A percentile compares a stretch with the other conserved stretches of the same genome.
phyloP scores from a whole-genome alignment of 2,888 invertebrate species.

The Drosophila helvetica region DNA sequence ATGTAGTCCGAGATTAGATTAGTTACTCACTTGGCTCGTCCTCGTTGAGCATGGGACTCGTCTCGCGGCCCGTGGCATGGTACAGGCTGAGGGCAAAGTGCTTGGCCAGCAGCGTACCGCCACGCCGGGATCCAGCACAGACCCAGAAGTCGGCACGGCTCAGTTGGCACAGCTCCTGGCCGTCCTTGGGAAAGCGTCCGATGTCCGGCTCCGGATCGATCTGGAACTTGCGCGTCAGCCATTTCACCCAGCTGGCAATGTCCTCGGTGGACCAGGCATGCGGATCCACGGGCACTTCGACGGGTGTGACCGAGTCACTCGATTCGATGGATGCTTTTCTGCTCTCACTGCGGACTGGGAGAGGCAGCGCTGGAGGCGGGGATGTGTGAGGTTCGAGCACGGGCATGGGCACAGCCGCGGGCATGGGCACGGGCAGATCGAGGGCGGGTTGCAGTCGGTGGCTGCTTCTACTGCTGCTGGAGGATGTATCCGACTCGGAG shows the following conservation, averaged over 20 bases:
- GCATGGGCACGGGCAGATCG: slow-evolving; percentile 13
- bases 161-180: slow-evolving; percentile 86
- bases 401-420: slow-evolving; percentile 17
- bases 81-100: slow-evolving; percentile 87
- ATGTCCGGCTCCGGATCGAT: slow-evolving; percentile 85
- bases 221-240: slow-evolving; percentile 87
- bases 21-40: slow-evolving; percentile 83
- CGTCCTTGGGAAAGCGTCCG: slow-evolving; percentile 85
- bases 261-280: slow-evolving; percentile 86
- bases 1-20: slow-evolving; percentile 57
- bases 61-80: slow-evolving; percentile 86
- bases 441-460: neutral
- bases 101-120: slow-evolving; percentile 86
- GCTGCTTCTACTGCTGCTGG: slow-evolving; percentile 10
- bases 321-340: slow-evolving; percentile 38
- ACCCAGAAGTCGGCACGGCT: slow-evolving; percentile 87
- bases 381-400: neutral
- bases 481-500: slow-evolving; percentile 31
- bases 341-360: neutral
- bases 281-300: slow-evolving; percentile 85
- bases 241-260: slow-evolving; percentile 87
- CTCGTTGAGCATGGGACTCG: slow-evolving; percentile 86
- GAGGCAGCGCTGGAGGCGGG: slow-evolving; percentile 1
- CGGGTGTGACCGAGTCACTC: slow-evolving; percentile 56
- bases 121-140: slow-evolving; percentile 84